Evolutionary conservation across 2,888 invertebrate genomes (phyloP).

Genomic region (Tetrapedia diversipes): DNA sequence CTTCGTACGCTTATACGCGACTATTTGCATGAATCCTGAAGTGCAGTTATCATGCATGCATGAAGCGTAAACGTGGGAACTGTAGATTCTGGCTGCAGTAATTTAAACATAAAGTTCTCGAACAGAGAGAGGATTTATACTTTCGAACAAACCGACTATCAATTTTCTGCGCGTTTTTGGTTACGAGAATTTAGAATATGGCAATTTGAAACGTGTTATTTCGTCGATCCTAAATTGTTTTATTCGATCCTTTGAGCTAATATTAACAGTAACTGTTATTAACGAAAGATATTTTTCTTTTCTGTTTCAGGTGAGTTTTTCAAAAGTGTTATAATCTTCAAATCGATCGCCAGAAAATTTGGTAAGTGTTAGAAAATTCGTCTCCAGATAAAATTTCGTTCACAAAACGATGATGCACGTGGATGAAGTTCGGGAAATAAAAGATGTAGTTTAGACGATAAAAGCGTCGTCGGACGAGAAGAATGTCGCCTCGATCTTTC

Average conservation of each 20-base stretch:
- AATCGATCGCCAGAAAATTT: neutral
- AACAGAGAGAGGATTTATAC: conserved; percentile 24
- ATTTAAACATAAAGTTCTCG: conserved; percentile 42
- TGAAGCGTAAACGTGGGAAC: conserved; percentile 66
- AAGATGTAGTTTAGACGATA: neutral
- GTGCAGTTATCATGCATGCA: conserved; percentile 60
- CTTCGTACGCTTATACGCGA: conserved; percentile 39
- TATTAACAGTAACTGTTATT: neutral
- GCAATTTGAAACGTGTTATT: too few relatives aligned
- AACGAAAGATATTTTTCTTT: conserved; percentile 21
- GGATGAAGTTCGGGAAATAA: conserved; percentile 26
- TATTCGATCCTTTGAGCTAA: too few relatives aligned
- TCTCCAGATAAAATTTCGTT: neutral
- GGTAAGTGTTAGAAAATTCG: conserved; percentile 31
- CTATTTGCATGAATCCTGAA: conserved; percentile 50
- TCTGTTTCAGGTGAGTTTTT: conserved; percentile 69
- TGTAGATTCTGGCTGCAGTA: conserved; percentile 26
- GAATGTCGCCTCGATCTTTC: conserved; percentile 26
- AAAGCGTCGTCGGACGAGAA: conserved; percentile 8
- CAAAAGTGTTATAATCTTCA: neutral
- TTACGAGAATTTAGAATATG: neutral
- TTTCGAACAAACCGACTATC: conserved; percentile 12
- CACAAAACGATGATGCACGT: conserved; percentile 1
- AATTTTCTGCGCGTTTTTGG: conserved; percentile 15
- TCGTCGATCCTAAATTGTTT: too few relatives aligned